Evolutionary conservation across 2,797 vertebrate species (phyloP).

Genomic region (Eulemur rubriventer): DNA sequence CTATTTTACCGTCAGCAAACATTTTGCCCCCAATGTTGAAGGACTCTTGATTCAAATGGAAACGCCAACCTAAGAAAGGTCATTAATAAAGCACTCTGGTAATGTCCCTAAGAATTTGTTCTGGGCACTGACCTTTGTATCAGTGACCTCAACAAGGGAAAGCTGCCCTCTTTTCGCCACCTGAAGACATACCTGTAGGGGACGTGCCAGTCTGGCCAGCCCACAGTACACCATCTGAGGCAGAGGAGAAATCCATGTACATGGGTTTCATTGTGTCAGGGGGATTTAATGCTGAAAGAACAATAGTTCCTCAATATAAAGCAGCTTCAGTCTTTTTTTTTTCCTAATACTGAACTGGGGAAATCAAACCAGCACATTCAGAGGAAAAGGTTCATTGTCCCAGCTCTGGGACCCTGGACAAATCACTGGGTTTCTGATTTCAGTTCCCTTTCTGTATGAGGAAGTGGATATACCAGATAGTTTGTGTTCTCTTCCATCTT

Average conservation of each 20-base stretch:
- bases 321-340: background rate
- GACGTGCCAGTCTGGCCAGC: background rate
- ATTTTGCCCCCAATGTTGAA: background rate
- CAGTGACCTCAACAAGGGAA: background rate
- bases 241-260: background rate
- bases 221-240: background rate
- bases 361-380: background rate
- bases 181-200: background rate
- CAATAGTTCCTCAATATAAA: background rate
- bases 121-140: background rate
- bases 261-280: background rate
- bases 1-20: background rate
- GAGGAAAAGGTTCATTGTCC: too few species aligned
- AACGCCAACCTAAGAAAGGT: background rate
- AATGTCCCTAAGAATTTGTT: background rate
- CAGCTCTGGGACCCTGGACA: background rate
- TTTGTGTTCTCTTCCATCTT: background rate
- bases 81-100: background rate
- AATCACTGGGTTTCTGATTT: background rate
- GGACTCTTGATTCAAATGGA: background rate
- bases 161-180: background rate
- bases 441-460: background rate
- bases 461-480: background rate
- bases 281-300: background rate
- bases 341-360: background rate